Conservation (phyloP, 2,888 invertebrate genomes). For the Apantesis nais region DNA sequence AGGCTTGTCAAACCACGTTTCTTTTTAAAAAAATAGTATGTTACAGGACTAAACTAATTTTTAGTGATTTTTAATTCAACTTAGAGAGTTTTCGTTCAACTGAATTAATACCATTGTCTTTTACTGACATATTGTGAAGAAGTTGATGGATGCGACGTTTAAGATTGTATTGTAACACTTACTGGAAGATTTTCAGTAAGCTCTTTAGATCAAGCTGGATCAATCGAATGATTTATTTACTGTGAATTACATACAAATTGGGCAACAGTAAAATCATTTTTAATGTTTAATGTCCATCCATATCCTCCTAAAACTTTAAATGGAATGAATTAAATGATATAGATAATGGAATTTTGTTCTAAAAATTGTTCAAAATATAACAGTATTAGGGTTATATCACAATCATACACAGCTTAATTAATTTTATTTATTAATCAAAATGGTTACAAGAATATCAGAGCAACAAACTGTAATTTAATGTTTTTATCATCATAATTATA, state of each 20-base stretch:
- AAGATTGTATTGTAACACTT: background rate
- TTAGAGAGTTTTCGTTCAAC: no score
- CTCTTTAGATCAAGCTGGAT: background rate
- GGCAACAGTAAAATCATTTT: background rate
- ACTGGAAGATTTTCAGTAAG: background rate
- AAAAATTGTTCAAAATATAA: background rate
- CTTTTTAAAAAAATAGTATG: no score
- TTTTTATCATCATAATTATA: constrained; percentile 69
- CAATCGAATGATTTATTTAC: background rate
- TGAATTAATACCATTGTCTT: no score
- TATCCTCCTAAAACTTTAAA: background rate
- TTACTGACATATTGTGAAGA: constrained; percentile 22
- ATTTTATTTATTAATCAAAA: constrained; percentile 4
- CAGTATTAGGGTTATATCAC: background rate
- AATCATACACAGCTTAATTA: background rate
- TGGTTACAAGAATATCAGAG: constrained; percentile 15
- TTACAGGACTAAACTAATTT: no score
- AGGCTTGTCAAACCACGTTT: no score
- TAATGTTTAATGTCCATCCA: no score
- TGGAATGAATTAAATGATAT: no score
- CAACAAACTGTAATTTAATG: constrained; percentile 45
- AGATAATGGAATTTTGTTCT: no score
- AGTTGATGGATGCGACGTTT: constrained; percentile 1
- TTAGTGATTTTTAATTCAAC: no score
- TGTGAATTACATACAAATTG: background rate